Evolutionary conservation across 2,113 vertebrate species (phyloP), one percentile per base, ranked within the genome.

Genomic region (Suricata suricatta): DNA sequence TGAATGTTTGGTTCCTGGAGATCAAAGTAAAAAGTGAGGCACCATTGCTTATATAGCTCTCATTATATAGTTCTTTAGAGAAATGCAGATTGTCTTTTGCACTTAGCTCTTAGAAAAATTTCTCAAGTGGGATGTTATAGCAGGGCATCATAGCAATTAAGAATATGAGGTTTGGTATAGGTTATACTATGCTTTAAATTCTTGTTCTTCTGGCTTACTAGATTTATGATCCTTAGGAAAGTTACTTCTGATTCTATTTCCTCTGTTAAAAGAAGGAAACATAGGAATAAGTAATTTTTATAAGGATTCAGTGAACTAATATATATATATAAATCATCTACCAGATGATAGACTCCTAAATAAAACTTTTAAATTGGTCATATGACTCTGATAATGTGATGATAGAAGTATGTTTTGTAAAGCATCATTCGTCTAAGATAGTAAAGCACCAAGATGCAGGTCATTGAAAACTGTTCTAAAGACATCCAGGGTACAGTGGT

Each of bases 391-490:
- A 63, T 93, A 82, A 86, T 77, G 23, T 88, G 31, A 66, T 88
- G 21, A 57, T 72, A 35, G 54, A 88, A 82, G 47, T 66, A 50
- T 84, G 6, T 83, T 71, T 63, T 83, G 35, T 76, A 90, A 94
- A 33, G 31, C n/a, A 35, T 93, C 29, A 44, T 57, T 94, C 5
- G 38, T 63, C 52, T 27, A 79, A 50, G 12, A 38, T 38, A 83
- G 41, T 60, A 92, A 19, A 84, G 33, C 60, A 50, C 31, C 31
- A n/a, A 91, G 92, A 25, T 72, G 25, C 27, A 57, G 14, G 38
- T 60, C 74, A 91, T 33, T 92, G 69, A 92, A 83, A 83, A 88
- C n/a, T 57, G 13, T 92, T 91, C 44, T 80, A 41, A 47, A 96
- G 69, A 31, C 29, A 72, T 8, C 35, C 35, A 71, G 44, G 5